Base-by-base conservation (phyloP, 2,888 invertebrate genomes). In the Drosophila hamatofila region DNA sequence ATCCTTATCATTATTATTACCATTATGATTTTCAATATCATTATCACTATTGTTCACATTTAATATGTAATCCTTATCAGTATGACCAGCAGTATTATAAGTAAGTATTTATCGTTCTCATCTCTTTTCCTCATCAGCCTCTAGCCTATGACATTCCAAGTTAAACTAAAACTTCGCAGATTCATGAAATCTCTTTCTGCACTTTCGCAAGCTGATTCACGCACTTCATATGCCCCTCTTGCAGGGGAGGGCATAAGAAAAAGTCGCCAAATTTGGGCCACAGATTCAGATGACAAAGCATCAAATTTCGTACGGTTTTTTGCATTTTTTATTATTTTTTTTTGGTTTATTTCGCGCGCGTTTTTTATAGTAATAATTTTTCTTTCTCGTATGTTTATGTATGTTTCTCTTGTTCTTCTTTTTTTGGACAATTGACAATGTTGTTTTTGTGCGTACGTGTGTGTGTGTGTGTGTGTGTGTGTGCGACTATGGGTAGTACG, bases 211-310 rank as follows among this genome's bases (percentile, higher is more conserved):
- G 1, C 16, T 27, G n/a, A 14, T 33, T 48, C 48, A 41, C 3
- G 6, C 18, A 42, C 4, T 27, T 2, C 9, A 41, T 23, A 30
- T 23, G 35, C 42, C 9, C 11, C 11, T 14, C 12, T 33, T 23
- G 25, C 21, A 21, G 18, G 21, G 35, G 27, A 68, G 69, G 14
- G 72, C 33, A 52, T 42, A 27, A 6, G 39, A 63, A 71, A 72
- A 16, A 54, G 55, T 65, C 52, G 46, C 60, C 18, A 49, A 64
- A 75, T 64, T 75, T 57, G 23, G 65, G 70, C 27, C 58, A 75
- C 49, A 73, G 60, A 41, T 60, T 72, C 73, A 48, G 73, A 56
- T 52, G 76, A 55, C 61, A 57, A 66, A 39, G 48, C 60, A 73
- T 73, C 56, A 65, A 30, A 66, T 59, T 68, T 68, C 49, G 21